Base-by-base conservation (phyloP, 2,888 invertebrate genomes). In the Drosophila koepferae region DNA sequence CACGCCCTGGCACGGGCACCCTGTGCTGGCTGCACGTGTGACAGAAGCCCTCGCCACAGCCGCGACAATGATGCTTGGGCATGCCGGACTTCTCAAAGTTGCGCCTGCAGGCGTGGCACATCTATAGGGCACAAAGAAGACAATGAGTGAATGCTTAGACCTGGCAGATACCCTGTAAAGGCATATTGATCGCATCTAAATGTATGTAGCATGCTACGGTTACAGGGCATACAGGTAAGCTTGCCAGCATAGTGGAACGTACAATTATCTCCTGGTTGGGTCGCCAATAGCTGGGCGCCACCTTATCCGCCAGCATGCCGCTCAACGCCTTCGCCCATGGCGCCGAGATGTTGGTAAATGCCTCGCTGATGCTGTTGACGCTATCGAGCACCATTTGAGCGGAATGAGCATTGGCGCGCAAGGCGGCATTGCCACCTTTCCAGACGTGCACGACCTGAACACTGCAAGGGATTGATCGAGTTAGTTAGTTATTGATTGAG, bases 31-130 rank as follows among this genome's bases (percentile, higher is more conserved):
- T 96, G 90, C 97, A 97, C 7, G 91, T 91, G 74, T 95, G 95
- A 91, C 97, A 97, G 87, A 97, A 97, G 0, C 97, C 97, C 90
- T 96, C 95, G 0, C 97, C 97, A 92, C 97, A 97, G 0, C 95
- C 94, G 59, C 97, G 95, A 87, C 97, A 97, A 88, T 97, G 97
- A 89, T 96, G 96, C 81, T 96, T 96, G 20, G 94, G 94, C 28
- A 94, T 93, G 31, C 94, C 94, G 44, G 93, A 93, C 56, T 93
- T 91, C 59, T 94, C 93, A 86, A 96, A 96, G 54, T 93, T 92
- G 60, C 91, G 93, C 81, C 95, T 94, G 91, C 97, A 97, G 58
- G 94, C 94, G 81, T 94, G 93, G 91, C 97, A 97, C 77, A 94
- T 91, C 96, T 96, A 81, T 16, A 56, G 20, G 5, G 16, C 2